Evolutionary conservation across 1,140 invertebrate genomes (phyloP).

Genomic region (Ceratosolen solmsi): DNA sequence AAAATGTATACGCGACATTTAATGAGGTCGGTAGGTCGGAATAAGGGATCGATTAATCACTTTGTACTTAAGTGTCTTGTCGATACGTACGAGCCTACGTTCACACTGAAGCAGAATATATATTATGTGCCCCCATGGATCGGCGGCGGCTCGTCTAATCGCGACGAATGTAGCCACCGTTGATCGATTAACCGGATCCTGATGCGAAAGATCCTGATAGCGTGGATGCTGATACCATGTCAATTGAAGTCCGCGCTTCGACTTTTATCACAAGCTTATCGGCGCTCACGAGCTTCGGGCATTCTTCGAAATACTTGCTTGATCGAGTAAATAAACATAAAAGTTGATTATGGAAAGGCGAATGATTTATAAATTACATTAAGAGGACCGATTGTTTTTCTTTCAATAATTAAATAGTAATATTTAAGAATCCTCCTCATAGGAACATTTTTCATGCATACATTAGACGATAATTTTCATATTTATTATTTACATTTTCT

Average conservation of each 20-base stretch:
- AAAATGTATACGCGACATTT: too few relatives aligned
- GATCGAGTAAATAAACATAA: background rate
- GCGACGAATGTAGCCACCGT: conserved; percentile 15
- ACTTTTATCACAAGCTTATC: conserved; percentile 3
- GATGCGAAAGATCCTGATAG: background rate
- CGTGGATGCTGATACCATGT: background rate
- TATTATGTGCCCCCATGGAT: too few relatives aligned
- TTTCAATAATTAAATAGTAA: background rate
- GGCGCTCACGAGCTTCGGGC: background rate
- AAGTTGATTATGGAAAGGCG: background rate
- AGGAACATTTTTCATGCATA: too few relatives aligned
- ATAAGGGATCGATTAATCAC: background rate
- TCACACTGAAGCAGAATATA: background rate
- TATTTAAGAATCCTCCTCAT: too few relatives aligned
- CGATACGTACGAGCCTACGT: too few relatives aligned
- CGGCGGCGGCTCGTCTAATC: conserved; percentile 18
- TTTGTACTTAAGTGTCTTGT: background rate
- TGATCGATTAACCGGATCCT: conserved; percentile 37
- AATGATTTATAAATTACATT: background rate
- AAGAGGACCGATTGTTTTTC: background rate
- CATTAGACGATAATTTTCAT: too few relatives aligned
- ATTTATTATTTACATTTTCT: too few relatives aligned
- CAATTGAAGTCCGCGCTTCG: background rate
- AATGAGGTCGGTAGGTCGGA: too few relatives aligned
- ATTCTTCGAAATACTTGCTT: background rate